Evolutionary conservation across 2,113 vertebrate genomes (phyloP).

Genomic region (Diphyllodes magnificus): DNA sequence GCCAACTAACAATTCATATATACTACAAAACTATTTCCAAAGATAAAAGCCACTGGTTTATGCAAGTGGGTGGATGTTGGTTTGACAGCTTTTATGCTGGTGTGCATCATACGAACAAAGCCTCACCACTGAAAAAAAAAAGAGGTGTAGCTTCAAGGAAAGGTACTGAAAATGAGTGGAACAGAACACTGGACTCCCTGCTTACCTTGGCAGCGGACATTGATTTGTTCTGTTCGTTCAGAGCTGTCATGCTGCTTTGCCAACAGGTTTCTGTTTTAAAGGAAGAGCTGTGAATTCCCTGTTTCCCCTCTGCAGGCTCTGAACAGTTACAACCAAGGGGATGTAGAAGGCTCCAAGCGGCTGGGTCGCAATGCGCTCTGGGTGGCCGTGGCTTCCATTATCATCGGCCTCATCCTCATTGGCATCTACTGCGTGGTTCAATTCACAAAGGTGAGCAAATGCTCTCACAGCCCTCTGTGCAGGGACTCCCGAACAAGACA

Average conservation of each 20-base stretch:
- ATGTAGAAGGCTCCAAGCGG: conserved; percentile 79
- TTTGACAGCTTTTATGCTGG: background rate
- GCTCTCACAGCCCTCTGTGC: background rate
- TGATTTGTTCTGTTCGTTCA: background rate
- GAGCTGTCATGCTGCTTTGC: background rate
- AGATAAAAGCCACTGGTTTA: background rate
- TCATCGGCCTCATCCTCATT: conserved; percentile 81
- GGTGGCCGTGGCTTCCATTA: conserved; percentile 79
- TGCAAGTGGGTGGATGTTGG: background rate
- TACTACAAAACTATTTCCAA: background rate
- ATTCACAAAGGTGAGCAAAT: conserved; percentile 76
- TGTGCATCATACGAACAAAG: background rate
- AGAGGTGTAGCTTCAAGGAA: background rate
- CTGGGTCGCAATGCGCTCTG: conserved; percentile 82
- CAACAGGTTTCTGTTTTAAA: background rate
- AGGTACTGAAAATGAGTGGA: background rate
- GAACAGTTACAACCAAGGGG: conserved; percentile 83
- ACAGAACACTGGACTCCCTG: background rate
- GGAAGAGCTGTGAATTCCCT: background rate
- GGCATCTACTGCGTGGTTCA: conserved; percentile 74
- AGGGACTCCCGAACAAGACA: background rate
- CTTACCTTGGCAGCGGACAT: background rate
- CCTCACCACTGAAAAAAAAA: background rate
- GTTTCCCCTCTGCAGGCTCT: conserved; percentile 74
- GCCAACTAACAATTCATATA: background rate